Conservation (phyloP, 2,888 invertebrate species). For the Coelinius sp. region DNA sequence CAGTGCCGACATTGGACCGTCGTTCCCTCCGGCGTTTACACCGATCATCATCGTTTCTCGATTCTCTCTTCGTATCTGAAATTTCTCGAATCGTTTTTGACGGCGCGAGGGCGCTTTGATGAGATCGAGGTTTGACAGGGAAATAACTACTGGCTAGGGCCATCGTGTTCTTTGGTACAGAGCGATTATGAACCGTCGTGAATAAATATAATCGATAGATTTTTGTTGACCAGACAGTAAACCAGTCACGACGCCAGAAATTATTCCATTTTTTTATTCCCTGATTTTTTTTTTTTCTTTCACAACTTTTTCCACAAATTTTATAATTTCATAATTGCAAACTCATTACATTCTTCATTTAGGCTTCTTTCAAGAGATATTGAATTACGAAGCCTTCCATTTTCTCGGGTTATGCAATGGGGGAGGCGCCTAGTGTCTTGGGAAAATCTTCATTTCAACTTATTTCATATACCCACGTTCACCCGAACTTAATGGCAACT, state of each 20-base stretch:
- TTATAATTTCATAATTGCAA: no score
- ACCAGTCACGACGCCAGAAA: slow-evolving; percentile 4
- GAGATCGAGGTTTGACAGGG: slow-evolving; percentile 53
- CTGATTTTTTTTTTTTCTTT: neutral
- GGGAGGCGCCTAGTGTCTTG: slow-evolving; percentile 7
- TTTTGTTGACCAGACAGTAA: slow-evolving; percentile 25
- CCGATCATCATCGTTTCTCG: slow-evolving; percentile 21
- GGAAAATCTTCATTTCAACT: slow-evolving; percentile 22
- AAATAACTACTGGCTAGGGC: slow-evolving; percentile 51
- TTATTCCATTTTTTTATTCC: neutral
- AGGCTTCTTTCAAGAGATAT: no score
- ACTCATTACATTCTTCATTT: no score
- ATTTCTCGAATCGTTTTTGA: slow-evolving; percentile 32
- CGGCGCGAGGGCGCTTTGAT: slow-evolving; percentile 26
- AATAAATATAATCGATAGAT: slow-evolving; percentile 24
- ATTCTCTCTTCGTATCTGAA: slow-evolving; percentile 2
- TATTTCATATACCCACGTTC: slow-evolving; percentile 42
- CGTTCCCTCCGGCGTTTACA: slow-evolving; percentile 12
- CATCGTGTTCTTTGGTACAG: slow-evolving; percentile 32
- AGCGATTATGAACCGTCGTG: slow-evolving; percentile 24
- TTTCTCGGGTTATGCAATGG: slow-evolving; percentile 16
- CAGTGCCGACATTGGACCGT: slow-evolving; percentile 16
- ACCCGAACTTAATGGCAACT: slow-evolving; percentile 58
- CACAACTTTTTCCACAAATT: neutral
- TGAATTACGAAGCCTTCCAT: slow-evolving; percentile 5